Base-by-base conservation (phyloP, 1,140 invertebrate genomes). In the Bombus breviceps region DNA sequence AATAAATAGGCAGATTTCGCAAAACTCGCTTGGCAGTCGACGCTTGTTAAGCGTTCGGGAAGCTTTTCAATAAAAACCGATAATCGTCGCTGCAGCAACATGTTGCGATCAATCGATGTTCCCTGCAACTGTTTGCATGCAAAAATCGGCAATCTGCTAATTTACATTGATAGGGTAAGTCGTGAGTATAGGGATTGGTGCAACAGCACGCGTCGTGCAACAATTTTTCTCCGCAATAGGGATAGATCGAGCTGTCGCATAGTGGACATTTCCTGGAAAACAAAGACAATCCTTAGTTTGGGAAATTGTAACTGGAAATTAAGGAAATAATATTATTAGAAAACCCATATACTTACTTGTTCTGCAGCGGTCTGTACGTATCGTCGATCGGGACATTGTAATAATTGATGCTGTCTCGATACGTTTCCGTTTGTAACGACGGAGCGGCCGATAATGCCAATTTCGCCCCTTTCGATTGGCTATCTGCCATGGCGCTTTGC, bases 141-240 rank as follows among this genome's bases (percentile, higher is more conserved):
- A 98, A 94, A 93, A 97, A 97, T 86, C 96, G 96, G 92, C 97
- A 98, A 92, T 97, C 96, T 0, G 96, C 96, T 87, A 96, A 96
- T 86, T 95, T 95, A 90, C 97, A 98, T 89, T 97, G 95, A 57
- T 95, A 95, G 2, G 96, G 96, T 64, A 96, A 92, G 57, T 92
- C 88, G 9, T 86, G 64, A 3, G 94, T 93, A 75, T 91, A 75
- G 88, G 89, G 81, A 84, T 93, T 89, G 75, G 96, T 95, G 89
- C 97, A 98, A 92, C 97, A 98, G 91, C 97, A 97, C 0, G 97
- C 96, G 90, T 97, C 97, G 90, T 98, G 97, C 2, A 97, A 95
- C 77, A 97, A 94, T 93, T 97, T 97, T 66, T 97, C 96, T 6
- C 96, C 96, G 89, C 97, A 98, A 89, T 97, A 98, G 85, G 96